These are phyloP conservation scores for Drosophila multiciliata DNA, from an alignment of 2,888 invertebrate species.

Conservation along the genomic window DNA sequence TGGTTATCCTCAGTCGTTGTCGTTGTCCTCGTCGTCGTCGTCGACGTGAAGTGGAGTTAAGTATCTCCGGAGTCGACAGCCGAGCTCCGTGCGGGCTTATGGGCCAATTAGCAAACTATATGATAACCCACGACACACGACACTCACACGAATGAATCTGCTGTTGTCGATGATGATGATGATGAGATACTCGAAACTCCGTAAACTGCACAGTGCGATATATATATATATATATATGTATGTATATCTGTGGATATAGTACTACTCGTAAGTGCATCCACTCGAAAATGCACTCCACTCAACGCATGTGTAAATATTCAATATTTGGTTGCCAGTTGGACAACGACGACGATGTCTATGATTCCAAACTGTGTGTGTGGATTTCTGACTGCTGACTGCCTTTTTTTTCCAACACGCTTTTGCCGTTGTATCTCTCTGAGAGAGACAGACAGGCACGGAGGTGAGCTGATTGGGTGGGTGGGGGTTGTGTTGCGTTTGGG, in stretches of 20 bases:
- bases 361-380: slow-evolving; percentile 31
- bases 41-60: slow-evolving; percentile 16
- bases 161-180: slow-evolving; percentile 16
- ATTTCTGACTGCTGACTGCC: slow-evolving; percentile 60
- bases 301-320: slow-evolving; percentile 81
- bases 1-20: slow-evolving; percentile 28
- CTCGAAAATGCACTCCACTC: slow-evolving; percentile 77
- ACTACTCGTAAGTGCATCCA: slow-evolving; percentile 70
- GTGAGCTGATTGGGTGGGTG: slow-evolving; percentile 1
- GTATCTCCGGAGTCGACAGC: slow-evolving; percentile 19
- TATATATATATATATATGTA: neutral
- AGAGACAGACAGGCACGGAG: neutral
- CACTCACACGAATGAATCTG: slow-evolving; percentile 31
- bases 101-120: slow-evolving; percentile 67
- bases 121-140: slow-evolving; percentile 49
- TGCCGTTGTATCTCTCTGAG: slow-evolving; percentile 20
- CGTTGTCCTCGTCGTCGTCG: slow-evolving; percentile 15
- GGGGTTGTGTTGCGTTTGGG: slow-evolving; percentile 30
- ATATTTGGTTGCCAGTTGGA: slow-evolving; percentile 72
- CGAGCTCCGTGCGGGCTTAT: slow-evolving; percentile 59
- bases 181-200: slow-evolving; percentile 30
- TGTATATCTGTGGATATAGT: slow-evolving; percentile 12
- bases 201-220: slow-evolving; percentile 2
- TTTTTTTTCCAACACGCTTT: slow-evolving; percentile 44
- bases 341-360: slow-evolving; percentile 17